Conservation (phyloP, 2,113 vertebrate genomes). For the Rana temporaria region DNA sequence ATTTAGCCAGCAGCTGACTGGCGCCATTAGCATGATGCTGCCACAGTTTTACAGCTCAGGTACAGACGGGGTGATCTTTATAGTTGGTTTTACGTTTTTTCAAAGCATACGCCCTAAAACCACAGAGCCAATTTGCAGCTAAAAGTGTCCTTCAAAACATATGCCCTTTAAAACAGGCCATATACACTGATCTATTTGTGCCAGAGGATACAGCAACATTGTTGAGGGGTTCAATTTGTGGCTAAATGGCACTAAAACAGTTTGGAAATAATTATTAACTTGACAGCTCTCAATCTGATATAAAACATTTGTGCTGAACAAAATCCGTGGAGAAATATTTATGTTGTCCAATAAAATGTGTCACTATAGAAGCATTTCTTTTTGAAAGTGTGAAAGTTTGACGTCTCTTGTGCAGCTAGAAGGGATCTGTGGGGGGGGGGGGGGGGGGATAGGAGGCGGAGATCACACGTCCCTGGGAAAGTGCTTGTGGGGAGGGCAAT, state of each 20-base stretch:
- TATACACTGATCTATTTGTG: slow-evolving; percentile 25
- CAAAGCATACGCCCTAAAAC: slow-evolving; percentile 7
- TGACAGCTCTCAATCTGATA: slow-evolving; percentile 53
- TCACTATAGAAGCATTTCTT: slow-evolving; percentile 55
- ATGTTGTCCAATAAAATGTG: slow-evolving; percentile 57
- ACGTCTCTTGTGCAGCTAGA: slow-evolving; percentile 44
- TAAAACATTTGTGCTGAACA: slow-evolving; percentile 43
- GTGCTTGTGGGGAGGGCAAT: slow-evolving; percentile 55
- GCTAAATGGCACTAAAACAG: slow-evolving; percentile 43
- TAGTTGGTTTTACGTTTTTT: slow-evolving; percentile 18
- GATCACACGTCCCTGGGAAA: slow-evolving; percentile 56
- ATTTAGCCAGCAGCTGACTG: not conserved
- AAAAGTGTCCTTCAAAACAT: slow-evolving; percentile 10
- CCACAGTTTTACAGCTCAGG: slow-evolving; percentile 6
- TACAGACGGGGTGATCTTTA: slow-evolving; percentile 11
- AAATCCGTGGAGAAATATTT: slow-evolving; percentile 52
- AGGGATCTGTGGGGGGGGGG: slow-evolving; percentile 42
- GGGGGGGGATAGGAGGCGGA: slow-evolving; percentile 41
- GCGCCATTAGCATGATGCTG: not conserved
- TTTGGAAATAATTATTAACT: slow-evolving; percentile 52
- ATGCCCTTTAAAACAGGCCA: not conserved
- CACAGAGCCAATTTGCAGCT: slow-evolving; percentile 1
- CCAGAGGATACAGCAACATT: slow-evolving; percentile 20
- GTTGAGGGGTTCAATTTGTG: slow-evolving; percentile 29
- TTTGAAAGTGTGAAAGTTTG: slow-evolving; percentile 50